Base-by-base conservation (phyloP, 2,888 invertebrate genomes). In the Lypha dubia region DNA sequence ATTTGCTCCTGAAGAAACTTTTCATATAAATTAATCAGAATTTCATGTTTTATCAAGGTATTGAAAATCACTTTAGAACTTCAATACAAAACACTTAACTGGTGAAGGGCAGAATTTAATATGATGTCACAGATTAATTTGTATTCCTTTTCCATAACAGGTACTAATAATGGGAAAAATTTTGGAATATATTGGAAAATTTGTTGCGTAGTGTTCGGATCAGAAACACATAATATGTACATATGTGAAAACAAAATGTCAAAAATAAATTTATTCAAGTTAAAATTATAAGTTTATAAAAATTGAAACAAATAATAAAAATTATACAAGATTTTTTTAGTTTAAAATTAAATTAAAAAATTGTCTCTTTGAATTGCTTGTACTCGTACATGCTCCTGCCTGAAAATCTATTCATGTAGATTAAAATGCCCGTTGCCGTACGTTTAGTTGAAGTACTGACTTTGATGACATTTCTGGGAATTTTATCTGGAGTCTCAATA, bases 361-460 rank as follows among this genome's bases (percentile, higher is more conserved):
- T 79, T 79, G 11, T 0, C 28, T 63, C 24, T 38, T 49, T 15
- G 74, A 79, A 77, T 79, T 77, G n/a, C n/a, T n/a, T n/a, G n/a
- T n/a, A n/a, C n/a, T n/a, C n/a, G n/a, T n/a, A 82, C 1, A 63
- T 35, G 46, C 68, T 41, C 8, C 13, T 20, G 70, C 32, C n/a
- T 32, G 58, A 13, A 41, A 38, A 56, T 53, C 7, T 15, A 24
- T 11, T 41, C 15, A 56, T 46, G 20, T 51, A 17, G 24, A 87
- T n/a, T n/a, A n/a, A 70, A 81, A 89, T 89, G 89, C 87, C 88
- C 17, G 88, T 89, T 32, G 89, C 88, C 11, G 88, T 89, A 24
- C 88, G 87, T 80, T 86, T 89, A 28, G 86, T 89, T 41, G 89
- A 89, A 84, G 84, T 88, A 2, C 71, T 89, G 15, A 74, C 89